Percentiles rank a stretch among this genome's conserved stretches.
phyloP scores from a whole-genome alignment of 2,888 invertebrate species.

The Eilema depressum region DNA sequence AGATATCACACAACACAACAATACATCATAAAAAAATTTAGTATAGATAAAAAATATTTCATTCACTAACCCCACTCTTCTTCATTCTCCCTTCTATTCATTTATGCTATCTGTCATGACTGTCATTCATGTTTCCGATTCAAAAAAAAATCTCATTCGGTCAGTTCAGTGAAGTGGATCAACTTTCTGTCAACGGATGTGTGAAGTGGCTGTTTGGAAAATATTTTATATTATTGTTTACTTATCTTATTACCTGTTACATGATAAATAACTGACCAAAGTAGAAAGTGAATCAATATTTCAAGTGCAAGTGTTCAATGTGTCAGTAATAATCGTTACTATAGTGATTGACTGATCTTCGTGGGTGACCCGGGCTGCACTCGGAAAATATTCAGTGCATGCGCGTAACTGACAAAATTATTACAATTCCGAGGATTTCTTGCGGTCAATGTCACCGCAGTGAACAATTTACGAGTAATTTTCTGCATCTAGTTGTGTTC shows the following conservation, averaged over 20 bases:
- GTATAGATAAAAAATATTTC: not conserved
- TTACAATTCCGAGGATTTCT: constrained; percentile 34
- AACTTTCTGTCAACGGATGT: constrained; percentile 26
- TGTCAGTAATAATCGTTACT: constrained; percentile 35
- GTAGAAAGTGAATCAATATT: constrained; percentile 5
- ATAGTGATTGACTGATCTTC: constrained; percentile 51
- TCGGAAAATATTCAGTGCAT: constrained; percentile 54
- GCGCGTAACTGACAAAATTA: constrained; percentile 46
- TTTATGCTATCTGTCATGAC: constrained; percentile 3
- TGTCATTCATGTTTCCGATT: constrained; percentile 6
- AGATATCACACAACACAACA: too few relatives aligned
- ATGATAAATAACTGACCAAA: constrained; percentile 20
- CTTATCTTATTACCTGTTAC: constrained; percentile 8
- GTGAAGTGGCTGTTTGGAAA: constrained; percentile 27
- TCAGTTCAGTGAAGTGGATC: constrained; percentile 29
- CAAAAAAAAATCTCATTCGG: not conserved
- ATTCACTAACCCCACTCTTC: not conserved
- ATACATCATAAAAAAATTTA: too few relatives aligned
- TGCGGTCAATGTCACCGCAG: constrained; percentile 32
- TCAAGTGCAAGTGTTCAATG: constrained; percentile 28
- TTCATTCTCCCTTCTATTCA: not conserved
- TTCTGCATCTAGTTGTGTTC: constrained; percentile 23
- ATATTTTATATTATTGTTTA: constrained; percentile 33
- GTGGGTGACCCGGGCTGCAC: constrained; percentile 58
- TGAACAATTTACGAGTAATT: constrained; percentile 23